Evolutionary conservation across 2,797 vertebrate species (phyloP).

Genomic region (Dermochelys coriacea): DNA sequence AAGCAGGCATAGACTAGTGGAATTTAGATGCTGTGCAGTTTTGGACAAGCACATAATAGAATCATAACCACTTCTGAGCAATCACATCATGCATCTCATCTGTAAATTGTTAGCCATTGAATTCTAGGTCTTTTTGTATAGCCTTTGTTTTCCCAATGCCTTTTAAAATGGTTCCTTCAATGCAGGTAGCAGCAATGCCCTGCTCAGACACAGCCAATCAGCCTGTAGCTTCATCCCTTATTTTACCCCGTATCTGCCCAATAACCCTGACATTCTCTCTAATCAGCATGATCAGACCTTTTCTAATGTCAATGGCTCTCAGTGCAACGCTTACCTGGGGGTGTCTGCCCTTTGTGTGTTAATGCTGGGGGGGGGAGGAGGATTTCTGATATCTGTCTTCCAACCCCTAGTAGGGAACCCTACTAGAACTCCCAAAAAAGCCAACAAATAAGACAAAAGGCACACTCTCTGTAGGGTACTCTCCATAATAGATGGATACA

Average conservation of each 20-base stretch:
- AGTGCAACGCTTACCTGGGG: not conserved
- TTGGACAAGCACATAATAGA: rapidly evolving
- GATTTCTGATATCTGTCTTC: not conserved
- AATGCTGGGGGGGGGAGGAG: not conserved
- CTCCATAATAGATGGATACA: rapidly evolving
- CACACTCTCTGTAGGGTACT: not conserved
- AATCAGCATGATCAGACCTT: not conserved
- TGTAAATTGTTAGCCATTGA: not conserved
- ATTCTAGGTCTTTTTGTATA: too few species aligned
- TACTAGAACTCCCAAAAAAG: not conserved
- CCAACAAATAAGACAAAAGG: rapidly evolving
- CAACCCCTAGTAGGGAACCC: not conserved
- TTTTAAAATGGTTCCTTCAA: not conserved
- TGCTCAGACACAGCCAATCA: rapidly evolving
- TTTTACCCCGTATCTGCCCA: not conserved
- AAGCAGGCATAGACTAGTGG: rapidly evolving
- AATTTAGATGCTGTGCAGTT: rapidly evolving
- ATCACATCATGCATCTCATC: not conserved
- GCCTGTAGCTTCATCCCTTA: not conserved
- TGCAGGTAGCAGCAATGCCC: not conserved
- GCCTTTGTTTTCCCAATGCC: too few species aligned
- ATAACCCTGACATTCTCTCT: too few species aligned
- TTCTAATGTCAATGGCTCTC: not conserved
- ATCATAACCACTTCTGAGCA: rapidly evolving
- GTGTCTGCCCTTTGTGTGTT: not conserved